Evolutionary conservation across 2,888 invertebrate species (phyloP).

Genomic region (Heliconius erato): DNA sequence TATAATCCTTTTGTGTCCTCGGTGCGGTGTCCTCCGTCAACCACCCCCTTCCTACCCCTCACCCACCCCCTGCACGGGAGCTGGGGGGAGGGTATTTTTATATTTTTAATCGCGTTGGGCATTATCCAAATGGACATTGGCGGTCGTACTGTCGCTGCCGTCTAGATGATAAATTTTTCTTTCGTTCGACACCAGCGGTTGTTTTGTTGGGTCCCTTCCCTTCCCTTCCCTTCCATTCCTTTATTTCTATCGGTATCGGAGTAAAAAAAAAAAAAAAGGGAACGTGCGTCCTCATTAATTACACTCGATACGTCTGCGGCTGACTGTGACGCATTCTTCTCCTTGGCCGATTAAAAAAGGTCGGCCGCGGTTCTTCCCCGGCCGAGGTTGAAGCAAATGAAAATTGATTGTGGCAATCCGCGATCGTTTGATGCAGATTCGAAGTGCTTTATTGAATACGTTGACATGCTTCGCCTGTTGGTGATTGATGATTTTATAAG

Average conservation of each 20-base stretch:
- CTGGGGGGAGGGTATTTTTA: constrained; percentile 80
- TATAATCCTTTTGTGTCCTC: constrained; percentile 87
- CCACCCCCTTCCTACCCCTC: constrained; percentile 61
- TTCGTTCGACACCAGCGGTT: constrained; percentile 84
- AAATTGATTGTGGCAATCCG: constrained; percentile 82
- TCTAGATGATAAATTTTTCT: constrained; percentile 85
- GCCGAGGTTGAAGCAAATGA: constrained; percentile 66
- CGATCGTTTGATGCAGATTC: constrained; percentile 80
- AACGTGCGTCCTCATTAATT: constrained; percentile 81
- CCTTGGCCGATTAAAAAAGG: constrained; percentile 82
- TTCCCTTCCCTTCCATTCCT: constrained; percentile 73
- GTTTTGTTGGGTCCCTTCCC: constrained; percentile 83
- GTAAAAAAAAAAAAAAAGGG: constrained; percentile 61
- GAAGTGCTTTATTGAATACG: constrained; percentile 68
- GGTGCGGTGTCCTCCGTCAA: constrained; percentile 85
- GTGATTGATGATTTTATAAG: constrained; percentile 57
- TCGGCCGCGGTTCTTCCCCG: constrained; percentile 60
- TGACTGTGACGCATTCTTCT: constrained; percentile 77
- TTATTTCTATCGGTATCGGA: constrained; percentile 73
- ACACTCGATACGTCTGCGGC: constrained; percentile 80
- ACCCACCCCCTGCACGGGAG: constrained; percentile 55
- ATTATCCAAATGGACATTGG: constrained; percentile 86
- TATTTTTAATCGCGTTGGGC: constrained; percentile 86
- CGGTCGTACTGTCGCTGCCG: constrained; percentile 81
- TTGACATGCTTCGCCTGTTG: constrained; percentile 62